Conservation (phyloP, 2,797 vertebrate genomes). For the Micromesistius poutassou region DNA sequence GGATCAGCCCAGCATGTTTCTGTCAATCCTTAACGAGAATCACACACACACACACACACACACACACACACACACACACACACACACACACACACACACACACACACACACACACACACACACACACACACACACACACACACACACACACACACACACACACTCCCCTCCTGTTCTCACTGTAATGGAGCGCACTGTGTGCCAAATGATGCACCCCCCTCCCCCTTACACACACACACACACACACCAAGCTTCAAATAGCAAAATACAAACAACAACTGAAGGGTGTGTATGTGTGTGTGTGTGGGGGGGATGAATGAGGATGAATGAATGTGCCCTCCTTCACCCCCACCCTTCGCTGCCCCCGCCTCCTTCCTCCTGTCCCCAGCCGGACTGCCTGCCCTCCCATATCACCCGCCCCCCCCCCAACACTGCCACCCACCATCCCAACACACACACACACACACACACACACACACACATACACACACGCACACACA, state of each 20-base stretch:
- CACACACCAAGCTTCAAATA: conserved; percentile 65
- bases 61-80: no score
- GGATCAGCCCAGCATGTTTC: conserved; percentile 52
- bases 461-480: neutral
- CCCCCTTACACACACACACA: neutral
- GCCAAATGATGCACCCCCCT: conserved; percentile 55
- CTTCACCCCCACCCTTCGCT: conserved; percentile 3
- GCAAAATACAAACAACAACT: conserved; percentile 71
- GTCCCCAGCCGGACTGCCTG: conserved; percentile 6
- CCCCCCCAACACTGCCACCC: conserved; percentile 33
- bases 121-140: conserved; percentile 65
- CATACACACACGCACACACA: no score
- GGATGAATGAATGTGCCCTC: conserved; percentile 69
- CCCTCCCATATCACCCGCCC: conserved; percentile 17
- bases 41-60: conserved; percentile 48
- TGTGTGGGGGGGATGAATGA: conserved; percentile 62
- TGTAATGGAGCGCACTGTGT: conserved; percentile 60
- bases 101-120: conserved; percentile 3
- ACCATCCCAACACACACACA: conserved; percentile 8
- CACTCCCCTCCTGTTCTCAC: conserved; percentile 57
- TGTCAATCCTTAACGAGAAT: conserved; percentile 65
- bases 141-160: conserved; percentile 7
- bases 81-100: conserved; percentile 7
- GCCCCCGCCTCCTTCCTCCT: conserved; percentile 15
- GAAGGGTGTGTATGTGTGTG: conserved; percentile 39